A percentile compares a stretch with the other conserved stretches of the same genome.
phyloP scores from a whole-genome alignment of 2,888 invertebrate species.

The Hirtodrosophila trivittata region DNA sequence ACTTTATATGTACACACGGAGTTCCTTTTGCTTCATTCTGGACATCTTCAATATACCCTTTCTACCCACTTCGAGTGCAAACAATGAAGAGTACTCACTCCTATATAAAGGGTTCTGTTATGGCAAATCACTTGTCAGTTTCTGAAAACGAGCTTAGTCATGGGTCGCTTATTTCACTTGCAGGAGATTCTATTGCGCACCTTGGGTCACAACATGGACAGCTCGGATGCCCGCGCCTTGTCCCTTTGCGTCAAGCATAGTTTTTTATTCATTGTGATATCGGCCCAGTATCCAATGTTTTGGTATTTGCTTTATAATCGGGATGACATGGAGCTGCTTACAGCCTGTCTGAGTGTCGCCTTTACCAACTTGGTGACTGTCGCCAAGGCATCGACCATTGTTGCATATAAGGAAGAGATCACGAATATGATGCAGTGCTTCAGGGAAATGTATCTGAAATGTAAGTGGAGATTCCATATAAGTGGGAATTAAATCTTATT shows the following conservation, averaged over 20 bases:
- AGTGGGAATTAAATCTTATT: constrained; percentile 16
- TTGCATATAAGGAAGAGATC: constrained; percentile 72
- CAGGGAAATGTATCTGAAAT: constrained; percentile 64
- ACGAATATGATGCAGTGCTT: constrained; percentile 71
- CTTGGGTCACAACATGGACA: constrained; percentile 66
- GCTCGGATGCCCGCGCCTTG: constrained; percentile 11
- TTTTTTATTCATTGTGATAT: constrained; percentile 64
- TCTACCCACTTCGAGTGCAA: too few relatives aligned
- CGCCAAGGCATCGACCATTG: constrained; percentile 78
- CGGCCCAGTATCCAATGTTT: constrained; percentile 79
- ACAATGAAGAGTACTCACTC: constrained; percentile 27
- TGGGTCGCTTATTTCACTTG: constrained; percentile 66
- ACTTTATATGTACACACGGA: too few relatives aligned
- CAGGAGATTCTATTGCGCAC: constrained; percentile 68
- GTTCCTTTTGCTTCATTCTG: too few relatives aligned
- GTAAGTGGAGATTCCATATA: constrained; percentile 50
- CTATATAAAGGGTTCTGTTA: not conserved
- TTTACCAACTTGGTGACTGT: constrained; percentile 79
- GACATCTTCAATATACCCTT: too few relatives aligned
- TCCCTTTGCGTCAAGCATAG: constrained; percentile 36
- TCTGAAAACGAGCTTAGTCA: constrained; percentile 19
- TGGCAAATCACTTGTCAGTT: constrained; percentile 10
- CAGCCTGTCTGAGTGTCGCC: constrained; percentile 77
- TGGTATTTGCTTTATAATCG: constrained; percentile 72
- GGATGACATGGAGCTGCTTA: constrained; percentile 76